A percentile compares a stretch with the other conserved stretches of the same genome.
Conservation (phyloP, 2,797 vertebrate species). For the Poecile montanus region DNA sequence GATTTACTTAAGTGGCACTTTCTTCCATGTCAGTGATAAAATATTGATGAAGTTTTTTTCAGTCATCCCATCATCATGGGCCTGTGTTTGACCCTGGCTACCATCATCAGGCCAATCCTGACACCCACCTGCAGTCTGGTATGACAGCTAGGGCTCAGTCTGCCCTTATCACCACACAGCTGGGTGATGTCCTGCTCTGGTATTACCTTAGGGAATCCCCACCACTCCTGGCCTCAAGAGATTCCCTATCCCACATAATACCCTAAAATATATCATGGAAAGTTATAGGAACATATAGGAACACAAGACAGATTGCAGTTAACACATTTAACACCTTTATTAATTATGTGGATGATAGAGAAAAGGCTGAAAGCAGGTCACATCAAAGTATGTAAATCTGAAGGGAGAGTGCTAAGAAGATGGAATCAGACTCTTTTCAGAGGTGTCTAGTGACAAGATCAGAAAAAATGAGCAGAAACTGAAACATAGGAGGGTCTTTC, state of each 20-base stretch:
- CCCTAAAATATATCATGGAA: background rate
- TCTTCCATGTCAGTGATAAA: background rate
- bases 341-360: background rate
- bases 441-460: background rate
- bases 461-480: background rate
- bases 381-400: background rate
- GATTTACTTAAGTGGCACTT: background rate
- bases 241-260: rapidly evolving
- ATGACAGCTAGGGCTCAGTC: background rate
- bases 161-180: background rate
- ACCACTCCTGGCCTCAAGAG: background rate
- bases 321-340: background rate
- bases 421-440: background rate
- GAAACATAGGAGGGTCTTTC: background rate
- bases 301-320: background rate
- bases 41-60: background rate
- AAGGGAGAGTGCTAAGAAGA: background rate
- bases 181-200: background rate
- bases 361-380: background rate
- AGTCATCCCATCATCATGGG: too few relatives aligned
- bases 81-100: background rate
- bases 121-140: background rate
- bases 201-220: background rate
- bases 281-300: background rate
- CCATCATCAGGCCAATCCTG: background rate